Evolutionary conservation across 2,888 invertebrate species (phyloP), one percentile per base, ranked within the genome.

Genomic region (Leucozona laternaria): DNA sequence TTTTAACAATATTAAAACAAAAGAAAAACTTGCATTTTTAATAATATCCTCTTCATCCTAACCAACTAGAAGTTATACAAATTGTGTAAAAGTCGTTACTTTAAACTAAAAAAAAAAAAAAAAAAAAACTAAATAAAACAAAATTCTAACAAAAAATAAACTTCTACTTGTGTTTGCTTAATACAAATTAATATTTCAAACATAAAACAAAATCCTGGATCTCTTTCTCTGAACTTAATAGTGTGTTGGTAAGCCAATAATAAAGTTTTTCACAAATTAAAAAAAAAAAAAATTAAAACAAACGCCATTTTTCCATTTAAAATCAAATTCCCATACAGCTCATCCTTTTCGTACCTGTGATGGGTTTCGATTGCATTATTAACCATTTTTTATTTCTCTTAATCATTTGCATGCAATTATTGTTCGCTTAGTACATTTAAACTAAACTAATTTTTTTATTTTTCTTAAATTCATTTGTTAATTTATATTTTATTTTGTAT

Each of bases 161-260:
- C 53, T 68, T 53, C 43, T 28, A 48, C 34, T 60, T 79, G 48
- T 73, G 28, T 83, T 83, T 79, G 48, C 70, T 79, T 70, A 55
- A 50, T 40, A 50, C 13, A 20, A 66, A 64, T 57, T 53, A 57
- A 45, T 34, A 53, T 60, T 75, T 40, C 34, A 37, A 62, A 66
- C 8, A 40, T 28, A 45, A 48, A 48, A 48, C 20, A 28, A 28
- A n/a, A 20, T 64, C 43, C 71, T 84, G 79, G 76, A 84, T 76
- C 34, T 48, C 20, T 34, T 45, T 48, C 20, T 66, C 28, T 28
- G 64, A 71, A 76, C 37, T 66, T 34, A 48, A 68, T 37, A n/a
- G 25, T 34, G 53, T 34, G 37, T 79, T 79, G 84, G 84, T 84
- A 84, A 84, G 84, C 72, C 64, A 53, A 68, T 37, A 68, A 48